A percentile compares a stretch with the other conserved stretches of the same genome.
These are phyloP conservation scores for Oxytorus armatus DNA, from an alignment of 2,888 invertebrate genomes.

Conservation along the genomic window DNA sequence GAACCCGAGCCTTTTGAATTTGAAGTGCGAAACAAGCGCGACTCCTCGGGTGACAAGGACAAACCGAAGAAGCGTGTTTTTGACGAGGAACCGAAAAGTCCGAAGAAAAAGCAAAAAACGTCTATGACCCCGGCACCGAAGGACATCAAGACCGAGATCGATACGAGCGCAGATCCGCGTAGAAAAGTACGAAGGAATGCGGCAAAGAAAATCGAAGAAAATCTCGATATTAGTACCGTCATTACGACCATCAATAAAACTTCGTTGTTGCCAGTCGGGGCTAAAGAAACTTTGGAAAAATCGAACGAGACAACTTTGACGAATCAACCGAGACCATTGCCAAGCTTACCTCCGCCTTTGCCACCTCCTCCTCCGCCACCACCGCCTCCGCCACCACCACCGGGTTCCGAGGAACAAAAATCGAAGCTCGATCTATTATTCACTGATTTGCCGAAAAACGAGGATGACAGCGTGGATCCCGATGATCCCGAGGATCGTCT, in stretches of 20 bases:
- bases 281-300: slow-evolving; percentile 85
- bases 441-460: slow-evolving; percentile 83
- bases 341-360: slow-evolving; percentile 44
- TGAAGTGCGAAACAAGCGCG: slow-evolving; percentile 86
- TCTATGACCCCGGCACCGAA: slow-evolving; percentile 65
- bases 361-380: slow-evolving; percentile 56
- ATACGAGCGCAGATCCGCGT: slow-evolving; percentile 52
- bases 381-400: slow-evolving; percentile 55
- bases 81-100: slow-evolving; percentile 81
- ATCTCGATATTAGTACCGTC: slow-evolving; percentile 38
- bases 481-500: slow-evolving; percentile 87
- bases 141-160: slow-evolving; percentile 67
- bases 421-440: slow-evolving; percentile 82
- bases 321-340: slow-evolving; percentile 76
- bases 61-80: slow-evolving; percentile 81
- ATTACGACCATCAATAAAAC: slow-evolving; percentile 69
- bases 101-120: slow-evolving; percentile 82
- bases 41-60: slow-evolving; percentile 79
- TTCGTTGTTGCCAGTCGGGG: slow-evolving; percentile 70
- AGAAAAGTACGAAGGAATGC: slow-evolving; percentile 71
- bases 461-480: slow-evolving; percentile 74
- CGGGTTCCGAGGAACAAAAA: slow-evolving; percentile 69
- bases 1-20: slow-evolving; percentile 95
- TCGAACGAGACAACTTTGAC: slow-evolving; percentile 84
- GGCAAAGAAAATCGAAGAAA: slow-evolving; percentile 68